A percentile compares a stretch with the other conserved stretches of the same genome.
Conservation (phyloP, 2,888 invertebrate species). For the Aphidoletes aphidimyza region DNA sequence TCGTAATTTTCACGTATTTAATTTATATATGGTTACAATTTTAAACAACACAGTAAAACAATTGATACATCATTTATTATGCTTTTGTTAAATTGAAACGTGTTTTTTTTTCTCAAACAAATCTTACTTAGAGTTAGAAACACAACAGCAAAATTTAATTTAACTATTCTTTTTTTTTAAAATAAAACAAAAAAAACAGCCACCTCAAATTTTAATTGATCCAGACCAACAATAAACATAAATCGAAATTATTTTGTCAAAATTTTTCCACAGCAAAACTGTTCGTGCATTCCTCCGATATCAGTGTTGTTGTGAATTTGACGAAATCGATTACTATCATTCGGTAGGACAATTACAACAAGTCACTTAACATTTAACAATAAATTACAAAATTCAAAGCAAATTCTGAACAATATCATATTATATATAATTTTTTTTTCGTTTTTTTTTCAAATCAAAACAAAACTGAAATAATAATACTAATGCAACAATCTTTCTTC, state of each 20-base stretch:
- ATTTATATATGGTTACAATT: no score
- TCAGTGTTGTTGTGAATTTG: constrained; percentile 68
- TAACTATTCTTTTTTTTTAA: neutral
- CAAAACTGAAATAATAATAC: neutral
- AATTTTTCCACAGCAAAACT: constrained; percentile 67
- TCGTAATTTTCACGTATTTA: no score
- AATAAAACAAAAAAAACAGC: constrained; percentile 37
- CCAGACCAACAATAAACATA: constrained; percentile 6
- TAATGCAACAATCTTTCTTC: neutral
- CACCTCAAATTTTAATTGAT: neutral
- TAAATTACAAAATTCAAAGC: constrained; percentile 57
- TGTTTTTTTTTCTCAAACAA: neutral
- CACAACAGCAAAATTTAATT: constrained; percentile 30
- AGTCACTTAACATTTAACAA: constrained; percentile 57
- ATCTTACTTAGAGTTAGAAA: constrained; percentile 40
- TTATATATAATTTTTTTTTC: neutral
- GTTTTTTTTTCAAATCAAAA: neutral
- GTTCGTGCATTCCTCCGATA: constrained; percentile 68
- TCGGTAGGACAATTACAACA: constrained; percentile 65
- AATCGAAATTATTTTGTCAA: constrained; percentile 57
- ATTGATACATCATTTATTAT: neutral
- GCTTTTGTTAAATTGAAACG: neutral
- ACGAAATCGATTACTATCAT: constrained; percentile 67
- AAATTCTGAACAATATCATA: constrained; percentile 51
- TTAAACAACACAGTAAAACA: constrained; percentile 56